phyloP scores from a whole-genome alignment of 2,797 vertebrate genomes.

The Pseudopleuronectes americanus region DNA sequence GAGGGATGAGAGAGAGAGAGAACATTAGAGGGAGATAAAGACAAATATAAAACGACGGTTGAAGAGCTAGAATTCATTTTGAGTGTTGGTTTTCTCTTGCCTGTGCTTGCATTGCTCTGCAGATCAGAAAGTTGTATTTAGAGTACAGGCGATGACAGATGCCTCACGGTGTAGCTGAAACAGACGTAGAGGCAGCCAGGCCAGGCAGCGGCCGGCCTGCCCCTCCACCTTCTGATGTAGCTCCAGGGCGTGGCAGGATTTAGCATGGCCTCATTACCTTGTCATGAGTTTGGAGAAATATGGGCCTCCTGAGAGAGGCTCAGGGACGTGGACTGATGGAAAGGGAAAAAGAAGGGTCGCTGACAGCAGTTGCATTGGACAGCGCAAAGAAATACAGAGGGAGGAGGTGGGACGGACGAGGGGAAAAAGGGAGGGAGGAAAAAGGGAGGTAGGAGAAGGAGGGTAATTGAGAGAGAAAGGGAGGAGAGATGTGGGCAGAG shows the following conservation, averaged over 20 bases:
- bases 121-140: slow-evolving; percentile 54
- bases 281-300: slow-evolving; percentile 82
- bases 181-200: slow-evolving; percentile 48
- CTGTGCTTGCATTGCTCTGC: slow-evolving; percentile 21
- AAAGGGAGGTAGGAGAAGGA: slow-evolving; percentile 37
- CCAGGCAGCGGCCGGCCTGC: slow-evolving; percentile 50
- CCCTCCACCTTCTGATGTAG: slow-evolving; percentile 73
- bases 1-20: slow-evolving; percentile 11
- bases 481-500: slow-evolving; percentile 75
- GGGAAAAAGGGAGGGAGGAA: slow-evolving; percentile 9
- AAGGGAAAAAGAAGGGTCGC: slow-evolving; percentile 59
- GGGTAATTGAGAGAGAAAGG: slow-evolving; percentile 75
- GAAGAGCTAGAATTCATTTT: slow-evolving; percentile 10
- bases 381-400: slow-evolving; percentile 6
- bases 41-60: slow-evolving; percentile 23
- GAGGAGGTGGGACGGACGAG: neutral
- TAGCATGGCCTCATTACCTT: slow-evolving; percentile 83
- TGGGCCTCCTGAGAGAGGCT: slow-evolving; percentile 71
- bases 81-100: neutral
- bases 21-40: slow-evolving; percentile 30
- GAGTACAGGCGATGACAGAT: slow-evolving; percentile 32
- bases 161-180: slow-evolving; percentile 20
- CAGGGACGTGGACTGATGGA: slow-evolving; percentile 72
- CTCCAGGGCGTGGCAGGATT: slow-evolving; percentile 76
- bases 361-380: slow-evolving; percentile 66